These are phyloP conservation scores for Drosophila aldrichi DNA, from an alignment of 2,888 invertebrate genomes.

Conservation along the genomic window DNA sequence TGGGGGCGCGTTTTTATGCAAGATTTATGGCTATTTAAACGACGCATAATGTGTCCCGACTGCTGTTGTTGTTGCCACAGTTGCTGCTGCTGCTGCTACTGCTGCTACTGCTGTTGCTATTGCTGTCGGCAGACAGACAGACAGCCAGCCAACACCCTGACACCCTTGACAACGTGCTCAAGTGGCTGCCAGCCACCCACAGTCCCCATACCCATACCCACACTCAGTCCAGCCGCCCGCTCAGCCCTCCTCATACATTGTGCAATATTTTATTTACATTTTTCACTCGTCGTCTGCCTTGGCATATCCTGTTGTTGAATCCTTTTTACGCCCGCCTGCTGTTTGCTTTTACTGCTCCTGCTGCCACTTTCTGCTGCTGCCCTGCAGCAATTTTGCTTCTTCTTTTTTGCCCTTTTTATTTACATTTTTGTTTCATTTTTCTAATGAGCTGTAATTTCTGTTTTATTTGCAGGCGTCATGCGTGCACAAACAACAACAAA, in stretches of 20 bases:
- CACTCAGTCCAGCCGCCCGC: slow-evolving; percentile 5
- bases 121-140: slow-evolving; percentile 51
- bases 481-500: slow-evolving; percentile 67
- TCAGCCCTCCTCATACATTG: slow-evolving; percentile 37
- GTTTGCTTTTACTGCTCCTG: slow-evolving; percentile 63
- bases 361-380: slow-evolving; percentile 16
- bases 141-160: slow-evolving; percentile 45
- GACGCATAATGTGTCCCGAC: slow-evolving; percentile 76
- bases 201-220: not conserved
- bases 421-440: slow-evolving; percentile 82
- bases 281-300: slow-evolving; percentile 75
- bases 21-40: slow-evolving; percentile 83
- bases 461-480: slow-evolving; percentile 82
- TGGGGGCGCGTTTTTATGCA: slow-evolving; percentile 75
- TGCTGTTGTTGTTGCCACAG: slow-evolving; percentile 45
- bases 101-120: slow-evolving; percentile 29
- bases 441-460: slow-evolving; percentile 83
- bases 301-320: slow-evolving; percentile 71
- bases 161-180: slow-evolving; percentile 77
- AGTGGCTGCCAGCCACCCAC: slow-evolving; percentile 61
- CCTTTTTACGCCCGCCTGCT: slow-evolving; percentile 74
- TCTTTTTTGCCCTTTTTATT: slow-evolving; percentile 58
- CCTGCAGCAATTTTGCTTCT: slow-evolving; percentile 34
- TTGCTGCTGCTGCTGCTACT: slow-evolving; percentile 35
- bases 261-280: slow-evolving; percentile 79